Evolutionary conservation across 2,797 vertebrate genomes (phyloP).

Genomic region (Manis crassicaudata): DNA sequence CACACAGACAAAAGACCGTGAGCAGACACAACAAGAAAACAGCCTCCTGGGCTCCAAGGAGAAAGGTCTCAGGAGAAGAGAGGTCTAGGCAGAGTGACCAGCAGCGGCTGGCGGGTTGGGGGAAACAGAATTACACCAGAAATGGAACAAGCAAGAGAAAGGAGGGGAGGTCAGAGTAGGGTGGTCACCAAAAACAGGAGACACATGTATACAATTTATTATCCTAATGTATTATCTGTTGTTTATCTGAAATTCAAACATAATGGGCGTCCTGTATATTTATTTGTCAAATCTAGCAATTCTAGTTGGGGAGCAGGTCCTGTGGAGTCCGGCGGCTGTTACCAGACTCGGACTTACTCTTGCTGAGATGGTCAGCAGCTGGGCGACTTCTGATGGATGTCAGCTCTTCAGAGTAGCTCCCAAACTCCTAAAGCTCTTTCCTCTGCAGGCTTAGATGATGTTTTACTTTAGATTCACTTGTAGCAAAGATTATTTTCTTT

Average conservation of each 20-base stretch:
- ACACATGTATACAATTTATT: neutral
- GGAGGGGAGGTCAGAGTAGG: rapidly evolving
- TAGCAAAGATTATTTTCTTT: neutral
- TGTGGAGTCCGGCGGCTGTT: neutral
- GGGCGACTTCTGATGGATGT: neutral
- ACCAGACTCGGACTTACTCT: neutral
- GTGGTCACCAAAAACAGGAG: neutral
- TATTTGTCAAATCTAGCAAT: neutral
- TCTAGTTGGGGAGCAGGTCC: neutral
- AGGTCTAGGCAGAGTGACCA: neutral
- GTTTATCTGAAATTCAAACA: neutral
- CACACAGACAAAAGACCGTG: neutral
- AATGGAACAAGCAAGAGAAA: neutral
- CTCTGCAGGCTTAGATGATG: neutral
- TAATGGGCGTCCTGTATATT: neutral
- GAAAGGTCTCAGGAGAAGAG: neutral
- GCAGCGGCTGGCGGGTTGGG: neutral
- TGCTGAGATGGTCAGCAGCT: neutral
- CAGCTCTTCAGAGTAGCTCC: neutral
- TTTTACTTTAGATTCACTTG: neutral
- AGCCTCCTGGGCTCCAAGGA: no score
- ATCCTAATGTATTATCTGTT: neutral
- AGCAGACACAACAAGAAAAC: neutral
- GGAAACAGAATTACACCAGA: neutral
- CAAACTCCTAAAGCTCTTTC: neutral